These are phyloP conservation scores for Takifugu ocellatus DNA, from an alignment of 2,797 vertebrate species.

Conservation along the genomic window DNA sequence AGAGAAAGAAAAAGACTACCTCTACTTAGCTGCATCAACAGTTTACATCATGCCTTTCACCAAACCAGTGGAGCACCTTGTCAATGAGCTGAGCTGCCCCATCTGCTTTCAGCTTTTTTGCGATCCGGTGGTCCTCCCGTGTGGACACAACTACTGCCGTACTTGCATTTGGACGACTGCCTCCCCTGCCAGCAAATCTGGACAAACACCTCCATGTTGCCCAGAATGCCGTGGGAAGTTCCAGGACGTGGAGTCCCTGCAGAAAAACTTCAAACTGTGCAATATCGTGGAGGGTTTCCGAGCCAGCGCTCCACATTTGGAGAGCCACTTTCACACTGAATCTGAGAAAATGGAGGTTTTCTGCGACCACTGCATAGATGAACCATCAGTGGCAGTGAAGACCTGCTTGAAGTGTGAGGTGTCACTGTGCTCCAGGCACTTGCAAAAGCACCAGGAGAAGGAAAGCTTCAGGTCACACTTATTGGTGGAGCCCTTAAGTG, in stretches of 20 bases:
- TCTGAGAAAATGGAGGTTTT: background rate
- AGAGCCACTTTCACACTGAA: background rate
- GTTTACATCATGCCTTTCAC: conserved; percentile 43
- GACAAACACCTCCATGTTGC: conserved; percentile 38
- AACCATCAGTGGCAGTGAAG: conserved; percentile 50
- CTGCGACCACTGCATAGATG: conserved; percentile 70
- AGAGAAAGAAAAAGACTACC: conserved; percentile 3
- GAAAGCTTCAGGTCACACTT: conserved; percentile 52
- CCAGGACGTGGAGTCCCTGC: conserved; percentile 39
- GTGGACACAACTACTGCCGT: conserved; percentile 77
- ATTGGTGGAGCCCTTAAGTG: conserved; percentile 47
- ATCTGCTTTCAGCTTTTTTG: conserved; percentile 71
- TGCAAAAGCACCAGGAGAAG: conserved; percentile 68
- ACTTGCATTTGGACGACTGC: conserved; percentile 51
- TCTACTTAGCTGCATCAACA: background rate
- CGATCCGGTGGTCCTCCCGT: conserved; percentile 67
- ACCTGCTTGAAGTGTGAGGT: conserved; percentile 74
- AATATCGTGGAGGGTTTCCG: conserved; percentile 69
- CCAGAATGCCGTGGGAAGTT: conserved; percentile 72
- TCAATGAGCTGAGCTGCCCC: conserved; percentile 72
- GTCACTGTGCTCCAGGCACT: conserved; percentile 74
- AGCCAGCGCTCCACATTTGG: conserved; percentile 9
- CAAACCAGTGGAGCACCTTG: conserved; percentile 51
- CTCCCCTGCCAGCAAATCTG: background rate
- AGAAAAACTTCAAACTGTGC: conserved; percentile 74